phyloP scores from a whole-genome alignment of 2,888 invertebrate species.

The Himalopsyche japonica region DNA sequence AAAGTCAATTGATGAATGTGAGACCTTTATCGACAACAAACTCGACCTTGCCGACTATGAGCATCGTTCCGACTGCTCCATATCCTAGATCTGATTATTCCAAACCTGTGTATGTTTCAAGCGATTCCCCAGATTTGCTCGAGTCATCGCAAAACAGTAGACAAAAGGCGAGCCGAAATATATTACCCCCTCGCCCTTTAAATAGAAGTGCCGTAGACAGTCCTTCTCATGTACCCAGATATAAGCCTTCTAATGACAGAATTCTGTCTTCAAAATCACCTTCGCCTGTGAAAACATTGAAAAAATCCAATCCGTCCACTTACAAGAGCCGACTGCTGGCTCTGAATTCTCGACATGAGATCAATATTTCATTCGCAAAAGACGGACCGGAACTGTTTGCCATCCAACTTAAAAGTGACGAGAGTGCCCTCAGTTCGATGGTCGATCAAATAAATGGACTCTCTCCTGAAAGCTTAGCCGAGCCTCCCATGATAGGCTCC shows the following conservation, averaged over 20 bases:
- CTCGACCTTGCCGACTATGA: neutral
- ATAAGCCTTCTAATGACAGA: constrained; percentile 46
- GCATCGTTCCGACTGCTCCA: neutral
- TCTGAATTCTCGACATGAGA: constrained; percentile 63
- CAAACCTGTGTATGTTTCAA: neutral
- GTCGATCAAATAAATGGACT: constrained; percentile 73
- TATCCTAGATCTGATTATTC: neutral
- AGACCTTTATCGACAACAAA: neutral
- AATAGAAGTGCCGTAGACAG: constrained; percentile 53
- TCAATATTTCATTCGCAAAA: constrained; percentile 75
- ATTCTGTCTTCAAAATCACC: constrained; percentile 44
- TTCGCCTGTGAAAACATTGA: neutral
- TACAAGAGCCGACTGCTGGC: constrained; percentile 59
- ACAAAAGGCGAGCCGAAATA: constrained; percentile 29
- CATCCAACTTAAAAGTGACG: constrained; percentile 68
- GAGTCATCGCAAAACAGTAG: constrained; percentile 47
- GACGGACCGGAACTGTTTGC: constrained; percentile 81
- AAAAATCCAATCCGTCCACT: constrained; percentile 44
- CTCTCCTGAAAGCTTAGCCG: constrained; percentile 63
- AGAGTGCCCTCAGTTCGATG: constrained; percentile 65
- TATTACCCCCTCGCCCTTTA: constrained; percentile 41
- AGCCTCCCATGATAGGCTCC: constrained; percentile 73
- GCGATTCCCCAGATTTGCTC: constrained; percentile 19
- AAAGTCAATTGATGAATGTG: neutral
- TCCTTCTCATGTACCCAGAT: constrained; percentile 43